Evolutionary conservation across 2,797 vertebrate species (phyloP), one percentile per base, ranked within the genome.

Genomic region (Pempheris klunzingeri): DNA sequence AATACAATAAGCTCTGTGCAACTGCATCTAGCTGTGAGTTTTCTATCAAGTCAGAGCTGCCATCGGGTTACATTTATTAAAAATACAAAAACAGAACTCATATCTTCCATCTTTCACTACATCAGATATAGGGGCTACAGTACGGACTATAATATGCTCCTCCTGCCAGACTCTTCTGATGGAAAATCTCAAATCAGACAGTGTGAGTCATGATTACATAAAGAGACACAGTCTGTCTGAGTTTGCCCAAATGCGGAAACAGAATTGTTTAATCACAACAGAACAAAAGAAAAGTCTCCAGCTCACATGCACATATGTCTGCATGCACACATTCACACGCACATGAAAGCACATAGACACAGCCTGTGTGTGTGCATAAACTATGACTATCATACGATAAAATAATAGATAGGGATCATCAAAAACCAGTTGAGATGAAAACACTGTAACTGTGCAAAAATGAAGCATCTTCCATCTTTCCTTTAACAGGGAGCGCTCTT

Each of bases 151-250:
- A 72, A 70, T 55, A 67, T 28, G 15, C 17, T 82, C 64, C 24
- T 79, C 17, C 24, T n/a, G 59, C 13, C 63, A 49, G 65, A 76
- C 30, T 78, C 52, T 36, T 76, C 61, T 65, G 47, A 22, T 13
- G 74, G 54, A 70, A 68, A 47, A 74, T 68, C 63, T 81, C 49
- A 43, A 30, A 78, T 73, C 72, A 62, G 55, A 59, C 22, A 4
- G 61, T 6, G 46, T 71, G 71, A 82, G 57, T 80, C 75, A 80
- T 13, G 44, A 50, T 74, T 18, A 67, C 6, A 24, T 39, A 83
- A 60, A 81, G 57, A 83, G 64, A 71, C 71, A 61, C 71, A 71
- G 59, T 54, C 67, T 81, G 76, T 58, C 67, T 0, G 34, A 3
- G 30, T 32, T 32, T 32, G 30, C 30, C 30, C 30, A 32, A 32